Conservation (phyloP, 2,797 vertebrate species). For the Mormyrops boulengeri region DNA sequence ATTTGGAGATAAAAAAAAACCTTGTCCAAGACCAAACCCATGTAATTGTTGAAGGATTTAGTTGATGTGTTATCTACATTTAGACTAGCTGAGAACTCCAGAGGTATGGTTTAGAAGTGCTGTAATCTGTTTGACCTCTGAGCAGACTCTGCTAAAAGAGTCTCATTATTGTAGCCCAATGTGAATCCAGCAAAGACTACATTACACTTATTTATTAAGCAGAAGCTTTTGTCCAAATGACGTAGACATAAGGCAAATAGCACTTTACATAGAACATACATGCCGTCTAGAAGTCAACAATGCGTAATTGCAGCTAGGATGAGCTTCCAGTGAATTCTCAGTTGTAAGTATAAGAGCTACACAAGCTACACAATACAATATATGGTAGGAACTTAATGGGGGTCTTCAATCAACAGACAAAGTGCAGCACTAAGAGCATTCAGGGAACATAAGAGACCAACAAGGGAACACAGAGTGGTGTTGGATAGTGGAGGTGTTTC, state of each 20-base stretch:
- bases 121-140: not conserved
- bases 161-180: not conserved
- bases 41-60: not conserved
- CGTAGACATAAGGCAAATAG: not conserved
- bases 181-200: not conserved
- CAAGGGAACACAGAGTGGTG: not conserved
- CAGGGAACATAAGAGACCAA: not conserved
- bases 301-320: not conserved
- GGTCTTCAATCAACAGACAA: not conserved
- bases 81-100: not conserved
- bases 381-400: not conserved
- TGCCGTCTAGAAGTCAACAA: not conserved
- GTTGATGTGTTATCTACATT: not conserved
- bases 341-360: not conserved
- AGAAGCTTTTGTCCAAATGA: not conserved
- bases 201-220: not conserved
- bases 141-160: not conserved
- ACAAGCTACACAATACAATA: not conserved
- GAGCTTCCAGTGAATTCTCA: not conserved
- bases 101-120: not conserved
- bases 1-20: not conserved
- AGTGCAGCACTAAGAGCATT: not conserved
- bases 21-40: not conserved
- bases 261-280: not conserved
- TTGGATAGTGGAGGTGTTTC: not conserved